These are phyloP conservation scores for Platysternon megacephalum DNA, from an alignment of 2,113 vertebrate species.

Conservation along the genomic window DNA sequence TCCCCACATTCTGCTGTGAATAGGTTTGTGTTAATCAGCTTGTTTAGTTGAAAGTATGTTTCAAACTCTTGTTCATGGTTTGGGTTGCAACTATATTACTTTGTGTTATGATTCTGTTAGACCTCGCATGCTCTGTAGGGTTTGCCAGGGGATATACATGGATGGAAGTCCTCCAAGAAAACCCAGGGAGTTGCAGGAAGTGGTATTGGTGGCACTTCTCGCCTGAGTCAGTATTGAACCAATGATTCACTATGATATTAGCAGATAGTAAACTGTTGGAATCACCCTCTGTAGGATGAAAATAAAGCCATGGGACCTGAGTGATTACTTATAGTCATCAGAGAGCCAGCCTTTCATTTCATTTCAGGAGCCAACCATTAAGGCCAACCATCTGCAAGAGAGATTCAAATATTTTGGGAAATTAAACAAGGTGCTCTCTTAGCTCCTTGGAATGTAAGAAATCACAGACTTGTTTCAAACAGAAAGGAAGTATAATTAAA, in stretches of 20 bases:
- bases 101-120: too few species aligned
- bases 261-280: not conserved
- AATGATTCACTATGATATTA: not conserved
- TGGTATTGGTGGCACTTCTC: not conserved
- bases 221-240: not conserved
- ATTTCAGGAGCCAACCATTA: too few species aligned
- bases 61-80: not conserved
- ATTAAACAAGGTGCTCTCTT: not conserved
- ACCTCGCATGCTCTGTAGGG: too few species aligned
- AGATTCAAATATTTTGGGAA: not conserved
- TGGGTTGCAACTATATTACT: too few species aligned
- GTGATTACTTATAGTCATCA: too few species aligned
- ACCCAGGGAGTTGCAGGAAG: not conserved
- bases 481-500: slow-evolving; percentile 23
- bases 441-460: not conserved
- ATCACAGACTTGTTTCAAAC: not conserved
- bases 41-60: not conserved
- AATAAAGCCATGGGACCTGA: not conserved
- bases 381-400: not conserved
- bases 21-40: not conserved
- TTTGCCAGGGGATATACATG: not conserved
- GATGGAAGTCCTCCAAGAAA: not conserved
- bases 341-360: too few species aligned
- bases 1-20: not conserved
- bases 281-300: not conserved